phyloP scores from a whole-genome alignment of 2,797 vertebrate species.

The Pipistrellus nathusii region DNA sequence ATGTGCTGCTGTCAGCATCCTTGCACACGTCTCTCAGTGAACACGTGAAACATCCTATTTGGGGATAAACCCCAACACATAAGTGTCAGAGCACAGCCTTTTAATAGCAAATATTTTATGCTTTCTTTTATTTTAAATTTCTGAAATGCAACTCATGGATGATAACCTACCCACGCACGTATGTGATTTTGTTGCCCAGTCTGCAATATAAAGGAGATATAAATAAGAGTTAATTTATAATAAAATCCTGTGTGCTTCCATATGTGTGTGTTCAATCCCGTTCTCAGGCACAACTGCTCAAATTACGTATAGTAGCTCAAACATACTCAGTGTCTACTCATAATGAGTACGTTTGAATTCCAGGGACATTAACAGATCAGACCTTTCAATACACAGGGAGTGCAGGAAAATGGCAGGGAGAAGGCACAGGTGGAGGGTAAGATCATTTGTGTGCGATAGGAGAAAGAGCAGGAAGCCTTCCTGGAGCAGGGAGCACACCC shows the following conservation, averaged over 20 bases:
- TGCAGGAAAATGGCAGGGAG: neutral
- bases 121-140: slow-evolving; percentile 41
- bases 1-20: neutral
- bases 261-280: neutral
- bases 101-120: neutral
- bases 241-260: neutral
- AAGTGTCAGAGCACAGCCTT: neutral
- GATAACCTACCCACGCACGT: neutral
- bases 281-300: neutral
- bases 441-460: neutral
- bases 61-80: neutral
- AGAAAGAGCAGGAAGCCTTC: neutral
- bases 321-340: neutral
- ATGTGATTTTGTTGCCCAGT: neutral
- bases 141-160: slow-evolving; percentile 16
- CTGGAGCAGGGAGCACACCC: neutral
- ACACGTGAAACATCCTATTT: neutral
- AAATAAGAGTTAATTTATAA: neutral
- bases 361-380: neutral
- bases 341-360: slow-evolving; percentile 53
- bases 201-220: neutral
- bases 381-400: neutral
- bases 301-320: neutral
- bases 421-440: neutral
- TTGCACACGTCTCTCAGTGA: neutral